Conservation (phyloP, 2,888 invertebrate species). For the Gryllus longicercus region DNA sequence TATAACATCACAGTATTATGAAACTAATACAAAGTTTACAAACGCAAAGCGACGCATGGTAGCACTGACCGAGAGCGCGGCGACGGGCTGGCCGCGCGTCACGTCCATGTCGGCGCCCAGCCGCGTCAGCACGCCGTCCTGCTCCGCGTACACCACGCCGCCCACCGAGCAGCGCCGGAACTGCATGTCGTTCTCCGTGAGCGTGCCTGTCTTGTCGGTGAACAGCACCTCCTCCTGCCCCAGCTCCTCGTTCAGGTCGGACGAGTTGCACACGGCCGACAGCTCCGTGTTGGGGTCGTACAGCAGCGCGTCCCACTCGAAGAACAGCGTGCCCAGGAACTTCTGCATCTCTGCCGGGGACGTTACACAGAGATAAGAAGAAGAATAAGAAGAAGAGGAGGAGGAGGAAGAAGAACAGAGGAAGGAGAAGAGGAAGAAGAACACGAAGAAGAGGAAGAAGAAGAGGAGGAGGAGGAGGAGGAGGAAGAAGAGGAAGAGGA, state of each 20-base stretch:
- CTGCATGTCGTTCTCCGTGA: slow-evolving; percentile 81
- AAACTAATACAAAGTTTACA: too few relatives aligned
- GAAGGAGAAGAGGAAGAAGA: too few relatives aligned
- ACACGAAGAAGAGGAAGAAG: too few relatives aligned
- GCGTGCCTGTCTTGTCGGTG: slow-evolving; percentile 81
- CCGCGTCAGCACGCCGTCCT: slow-evolving; percentile 53
- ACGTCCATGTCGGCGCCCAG: slow-evolving; percentile 39
- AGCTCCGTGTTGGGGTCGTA: slow-evolving; percentile 61
- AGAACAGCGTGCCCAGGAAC: slow-evolving; percentile 64
- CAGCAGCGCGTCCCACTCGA: slow-evolving; percentile 71
- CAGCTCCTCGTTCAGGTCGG: slow-evolving; percentile 81
- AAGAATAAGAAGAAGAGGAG: too few relatives aligned
- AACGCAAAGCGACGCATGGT: too few relatives aligned
- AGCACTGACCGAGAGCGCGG: slow-evolving; percentile 27
- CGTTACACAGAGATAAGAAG: neutral
- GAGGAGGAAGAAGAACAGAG: too few relatives aligned
- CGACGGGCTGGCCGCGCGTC: slow-evolving; percentile 35
- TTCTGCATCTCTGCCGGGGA: slow-evolving; percentile 56
- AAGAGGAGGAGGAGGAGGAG: too few relatives aligned
- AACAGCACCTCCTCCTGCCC: slow-evolving; percentile 80
- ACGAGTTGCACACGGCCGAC: slow-evolving; percentile 72
- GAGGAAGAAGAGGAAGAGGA: too few relatives aligned
- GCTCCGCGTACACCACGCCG: slow-evolving; percentile 60
- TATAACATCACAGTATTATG: too few relatives aligned
- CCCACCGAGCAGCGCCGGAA: slow-evolving; percentile 71